Evolutionary conservation across 2,113 vertebrate species (phyloP).

Genomic region (Scolopax mira): DNA sequence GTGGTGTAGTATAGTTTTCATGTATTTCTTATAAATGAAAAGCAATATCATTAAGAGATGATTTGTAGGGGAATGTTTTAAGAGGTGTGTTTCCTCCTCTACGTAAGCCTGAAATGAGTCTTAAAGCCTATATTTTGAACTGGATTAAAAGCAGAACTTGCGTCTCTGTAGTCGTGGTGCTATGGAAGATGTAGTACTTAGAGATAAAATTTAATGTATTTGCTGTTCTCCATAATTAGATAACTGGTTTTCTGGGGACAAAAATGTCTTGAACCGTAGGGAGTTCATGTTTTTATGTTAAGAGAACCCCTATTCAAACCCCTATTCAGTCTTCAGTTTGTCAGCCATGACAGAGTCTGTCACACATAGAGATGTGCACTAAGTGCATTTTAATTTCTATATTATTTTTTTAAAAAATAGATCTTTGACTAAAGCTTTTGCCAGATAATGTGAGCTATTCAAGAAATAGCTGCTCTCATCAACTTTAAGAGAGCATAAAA

Average conservation of each 20-base stretch:
- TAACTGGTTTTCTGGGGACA: neutral
- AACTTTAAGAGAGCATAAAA: neutral
- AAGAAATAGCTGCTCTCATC: neutral
- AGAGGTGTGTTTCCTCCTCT: neutral
- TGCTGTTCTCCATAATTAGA: neutral
- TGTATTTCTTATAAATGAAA: neutral
- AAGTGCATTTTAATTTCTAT: neutral
- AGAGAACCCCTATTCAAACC: neutral
- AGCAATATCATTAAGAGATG: neutral
- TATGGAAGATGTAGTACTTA: neutral
- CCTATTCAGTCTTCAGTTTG: neutral
- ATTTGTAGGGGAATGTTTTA: neutral
- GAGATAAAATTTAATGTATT: neutral
- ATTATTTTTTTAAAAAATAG: neutral
- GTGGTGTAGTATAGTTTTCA: neutral
- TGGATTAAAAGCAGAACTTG: neutral
- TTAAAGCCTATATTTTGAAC: neutral
- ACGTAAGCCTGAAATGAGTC: neutral
- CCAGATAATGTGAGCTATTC: neutral
- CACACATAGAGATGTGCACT: neutral
- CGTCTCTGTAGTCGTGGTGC: rapidly evolving
- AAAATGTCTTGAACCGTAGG: neutral
- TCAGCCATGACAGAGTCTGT: neutral
- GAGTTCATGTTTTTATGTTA: neutral
- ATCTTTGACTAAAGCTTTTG: neutral